Evolutionary conservation across 2,888 invertebrate species (phyloP).

Genomic region (Reticulitermes lucifugus): DNA sequence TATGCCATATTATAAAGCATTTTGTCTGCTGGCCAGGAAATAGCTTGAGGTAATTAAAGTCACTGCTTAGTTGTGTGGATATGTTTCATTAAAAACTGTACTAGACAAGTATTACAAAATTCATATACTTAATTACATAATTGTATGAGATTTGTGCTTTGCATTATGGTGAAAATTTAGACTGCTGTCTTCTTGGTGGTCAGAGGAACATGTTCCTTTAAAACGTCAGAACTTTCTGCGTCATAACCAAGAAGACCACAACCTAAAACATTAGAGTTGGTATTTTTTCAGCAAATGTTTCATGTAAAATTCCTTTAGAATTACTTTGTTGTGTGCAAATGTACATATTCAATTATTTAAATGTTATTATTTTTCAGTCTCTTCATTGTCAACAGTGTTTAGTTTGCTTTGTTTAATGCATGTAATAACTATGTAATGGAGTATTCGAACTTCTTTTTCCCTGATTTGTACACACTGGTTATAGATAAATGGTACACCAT

Average conservation of each 20-base stretch:
- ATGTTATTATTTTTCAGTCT: not conserved
- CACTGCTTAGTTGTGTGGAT: not conserved
- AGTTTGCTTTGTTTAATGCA: not conserved
- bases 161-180: no score
- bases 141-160: no score
- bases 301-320: no score
- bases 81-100: not conserved
- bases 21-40: constrained; percentile 20
- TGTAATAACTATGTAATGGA: not conserved
- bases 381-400: not conserved
- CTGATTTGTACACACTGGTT: not conserved
- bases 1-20: constrained; percentile 4
- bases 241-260: no score
- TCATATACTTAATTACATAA: not conserved
- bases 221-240: no score
- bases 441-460: not conserved
- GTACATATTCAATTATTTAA: no score
- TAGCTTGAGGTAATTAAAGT: not conserved
- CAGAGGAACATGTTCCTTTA: no score
- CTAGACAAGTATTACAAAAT: constrained; percentile 13
- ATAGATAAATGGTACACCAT: not conserved
- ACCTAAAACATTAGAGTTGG: no score
- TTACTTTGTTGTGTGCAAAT: no score
- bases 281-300: no score
- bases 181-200: no score